Evolutionary conservation across 2,888 invertebrate species (phyloP), one percentile per base, ranked within the genome.

Genomic region (Hedya salicella): DNA sequence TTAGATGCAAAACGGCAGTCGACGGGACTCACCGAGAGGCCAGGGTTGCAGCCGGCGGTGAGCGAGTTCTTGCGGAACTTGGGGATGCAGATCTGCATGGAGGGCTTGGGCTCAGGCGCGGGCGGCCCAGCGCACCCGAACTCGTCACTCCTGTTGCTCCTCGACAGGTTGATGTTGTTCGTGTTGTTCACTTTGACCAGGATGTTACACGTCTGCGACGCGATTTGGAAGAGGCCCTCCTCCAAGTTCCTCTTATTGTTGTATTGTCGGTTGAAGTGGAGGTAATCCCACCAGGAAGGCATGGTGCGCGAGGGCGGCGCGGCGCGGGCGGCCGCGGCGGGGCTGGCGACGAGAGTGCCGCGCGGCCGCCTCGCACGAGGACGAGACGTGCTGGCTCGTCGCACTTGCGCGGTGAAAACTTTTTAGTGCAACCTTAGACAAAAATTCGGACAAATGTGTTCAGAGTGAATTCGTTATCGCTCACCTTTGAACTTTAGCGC

Each of bases 151-250:
- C 94, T 91, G 69, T 94, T 93, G 77, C 94, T 93, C 54, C 95
- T 94, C 75, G 95, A 95, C 75, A 92, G 79, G 75, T 95, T 95
- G 69, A 95, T 95, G 81, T 95, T 95, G 83, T 95, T 95, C 53
- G 95, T 95, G 75, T 95, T 95, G 82, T 95, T 95, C 71, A 95
- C 95, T 93, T 96, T 95, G 64, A 96, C 95, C 69, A 96, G 88
- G 71, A 96, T 95, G 81, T 95, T 95, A 78, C 96, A 96, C 64
- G 96, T 96, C 82, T 96, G 96, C 13, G 95, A 95, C 3, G 95
- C 96, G 72, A 96, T 96, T 91, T 96, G 96, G 79, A 96, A 95
- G 36, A 96, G 89, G 5, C 96, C 96, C 78, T 96, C 96, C 78
- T 96, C 95, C 71, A 96, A 84, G 82, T 95, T 95, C 60, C 94